These are phyloP conservation scores for Amniataba percoides DNA, from an alignment of 2,797 vertebrate genomes.

Conservation along the genomic window DNA sequence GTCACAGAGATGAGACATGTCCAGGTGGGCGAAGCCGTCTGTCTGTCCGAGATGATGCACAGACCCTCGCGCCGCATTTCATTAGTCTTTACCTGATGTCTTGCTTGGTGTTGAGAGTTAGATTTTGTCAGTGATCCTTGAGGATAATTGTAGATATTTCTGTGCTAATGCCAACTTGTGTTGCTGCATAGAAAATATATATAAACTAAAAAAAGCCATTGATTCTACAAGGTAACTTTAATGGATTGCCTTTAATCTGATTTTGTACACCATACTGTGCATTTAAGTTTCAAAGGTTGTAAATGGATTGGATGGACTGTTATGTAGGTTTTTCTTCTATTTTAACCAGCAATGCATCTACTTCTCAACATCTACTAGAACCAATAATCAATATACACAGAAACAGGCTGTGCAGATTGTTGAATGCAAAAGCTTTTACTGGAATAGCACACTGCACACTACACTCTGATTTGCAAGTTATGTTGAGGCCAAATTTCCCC, in stretches of 20 bases:
- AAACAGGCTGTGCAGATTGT: conserved; percentile 1
- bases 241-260: neutral
- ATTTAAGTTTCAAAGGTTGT: neutral
- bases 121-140: neutral
- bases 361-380: too few species aligned
- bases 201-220: too few species aligned
- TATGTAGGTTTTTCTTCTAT: neutral
- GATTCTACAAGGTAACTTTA: neutral
- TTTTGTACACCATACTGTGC: neutral
- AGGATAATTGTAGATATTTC: neutral
- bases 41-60: conserved; percentile 14
- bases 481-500: neutral
- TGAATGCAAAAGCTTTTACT: neutral
- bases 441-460: neutral
- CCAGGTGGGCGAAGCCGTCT: conserved; percentile 36
- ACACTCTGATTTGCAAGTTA: neutral
- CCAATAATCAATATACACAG: neutral
- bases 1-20: conserved; percentile 46
- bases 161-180: neutral
- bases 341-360: neutral
- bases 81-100: neutral
- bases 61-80: neutral
- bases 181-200: neutral
- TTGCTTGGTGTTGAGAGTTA: neutral
- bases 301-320: neutral